phyloP scores from a whole-genome alignment of 2,113 vertebrate species.

The Xenotilapia flavipinnis region DNA sequence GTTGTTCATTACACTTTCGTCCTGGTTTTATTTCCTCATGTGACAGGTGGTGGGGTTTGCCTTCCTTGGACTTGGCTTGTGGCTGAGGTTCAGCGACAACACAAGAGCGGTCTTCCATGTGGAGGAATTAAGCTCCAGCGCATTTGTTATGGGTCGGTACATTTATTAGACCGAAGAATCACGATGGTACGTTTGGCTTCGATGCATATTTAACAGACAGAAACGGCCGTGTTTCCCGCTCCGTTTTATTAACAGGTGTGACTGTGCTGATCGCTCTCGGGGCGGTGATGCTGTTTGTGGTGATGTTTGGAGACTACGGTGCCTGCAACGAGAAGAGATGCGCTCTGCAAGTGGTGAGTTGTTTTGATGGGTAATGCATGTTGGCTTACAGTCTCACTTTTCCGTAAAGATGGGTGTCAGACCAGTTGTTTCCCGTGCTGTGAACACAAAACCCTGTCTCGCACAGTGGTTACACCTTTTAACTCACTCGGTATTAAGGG shows the following conservation, averaged over 20 bases:
- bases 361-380: background rate
- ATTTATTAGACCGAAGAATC: accelerated
- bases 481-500: background rate
- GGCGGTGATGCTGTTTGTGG: slow-evolving; percentile 42
- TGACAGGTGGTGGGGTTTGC: slow-evolving; percentile 38
- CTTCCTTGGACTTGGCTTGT: slow-evolving; percentile 46
- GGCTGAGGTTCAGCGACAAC: slow-evolving; percentile 34
- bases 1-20: background rate
- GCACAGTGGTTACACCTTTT: background rate
- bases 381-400: background rate
- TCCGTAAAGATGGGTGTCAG: background rate
- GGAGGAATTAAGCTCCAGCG: background rate
- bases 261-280: slow-evolving; percentile 47
- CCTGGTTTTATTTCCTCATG: background rate
- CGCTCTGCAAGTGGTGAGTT: slow-evolving; percentile 53
- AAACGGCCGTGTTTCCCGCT: background rate
- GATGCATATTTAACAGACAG: background rate
- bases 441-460: background rate
- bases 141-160: slow-evolving; percentile 50
- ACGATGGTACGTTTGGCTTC: accelerated
- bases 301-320: slow-evolving; percentile 49
- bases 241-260: slow-evolving; percentile 27
- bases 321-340: slow-evolving; percentile 49
- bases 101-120: slow-evolving; percentile 42
- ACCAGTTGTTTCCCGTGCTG: background rate